Evolutionary conservation across 2,797 vertebrate species (phyloP), one percentile per base, ranked within the genome.

Genomic region (Discoglossus pictus): DNA sequence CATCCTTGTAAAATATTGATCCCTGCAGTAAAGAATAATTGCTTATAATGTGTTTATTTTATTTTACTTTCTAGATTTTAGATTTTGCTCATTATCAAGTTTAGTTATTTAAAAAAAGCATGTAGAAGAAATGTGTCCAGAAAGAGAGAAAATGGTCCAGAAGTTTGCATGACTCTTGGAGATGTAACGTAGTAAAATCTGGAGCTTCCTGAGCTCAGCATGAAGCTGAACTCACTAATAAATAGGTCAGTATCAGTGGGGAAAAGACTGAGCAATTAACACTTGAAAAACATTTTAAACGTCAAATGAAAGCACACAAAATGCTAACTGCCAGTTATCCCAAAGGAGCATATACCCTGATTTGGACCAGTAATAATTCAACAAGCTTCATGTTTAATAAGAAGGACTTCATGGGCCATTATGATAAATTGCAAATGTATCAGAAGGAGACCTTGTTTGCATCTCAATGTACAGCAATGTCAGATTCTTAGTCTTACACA

Each of bases 401-500:
- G 89, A 88, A 92, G 91, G 90, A 93, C 87, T 82, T 86, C 85
- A 76, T 85, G 47, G 74, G 88, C 89, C 89, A 92, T 93, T 92
- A 93, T 95, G 93, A 96, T 94, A 88, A 94, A 96, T 94, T 93
- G 93, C 93, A 81, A 76, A 86, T 87, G 91, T 93, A 96, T 90
- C 82, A 73, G 85, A 86, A 89, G 89, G 91, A 93, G 92, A 92
- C 89, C 92, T 93, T 89, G 89, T 95, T 96, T 94, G 93, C 94
- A 96, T 95, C 95, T 94, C 93, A 96, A 94, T 94, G 86, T 87
- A 73, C 77, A 87, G 84, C 78, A 87, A 87, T 94, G 93, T 94
- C 93, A 95, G 90, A 93, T 93, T 92, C 90, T 93, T 95, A 94
- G 95, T 95, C 93, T 91, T 93, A 94, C 94, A 94, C 88, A 86